A percentile compares a stretch with the other conserved stretches of the same genome.
phyloP scores from a whole-genome alignment of 2,888 invertebrate genomes.

The Ctenicera cuprea region DNA sequence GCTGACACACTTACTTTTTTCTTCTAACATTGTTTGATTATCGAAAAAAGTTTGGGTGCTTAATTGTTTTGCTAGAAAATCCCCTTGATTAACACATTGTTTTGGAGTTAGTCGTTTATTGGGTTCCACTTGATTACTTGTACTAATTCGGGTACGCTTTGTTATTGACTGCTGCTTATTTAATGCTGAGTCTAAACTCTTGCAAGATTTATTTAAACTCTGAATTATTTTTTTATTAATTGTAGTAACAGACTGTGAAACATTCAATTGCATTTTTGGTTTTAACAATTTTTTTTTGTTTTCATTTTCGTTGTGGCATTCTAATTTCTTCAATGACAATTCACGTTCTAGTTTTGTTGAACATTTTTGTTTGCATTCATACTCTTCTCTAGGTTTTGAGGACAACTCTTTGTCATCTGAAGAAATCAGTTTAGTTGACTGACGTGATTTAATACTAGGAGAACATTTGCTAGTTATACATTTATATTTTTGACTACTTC shows the following conservation, averaged over 20 bases:
- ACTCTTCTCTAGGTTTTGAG: background rate
- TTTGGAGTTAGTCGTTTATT: background rate
- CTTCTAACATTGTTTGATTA: background rate
- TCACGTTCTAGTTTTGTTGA: too few relatives aligned
- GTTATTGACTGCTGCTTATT: background rate
- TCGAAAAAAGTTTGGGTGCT: background rate
- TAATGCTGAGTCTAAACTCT: background rate
- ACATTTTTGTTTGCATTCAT: background rate
- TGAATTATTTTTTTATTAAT: background rate
- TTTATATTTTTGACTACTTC: background rate
- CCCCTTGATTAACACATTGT: background rate
- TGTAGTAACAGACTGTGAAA: background rate
- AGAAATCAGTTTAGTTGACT: constrained; percentile 4
- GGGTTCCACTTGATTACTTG: background rate
- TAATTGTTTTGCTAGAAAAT: background rate
- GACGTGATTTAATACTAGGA: constrained; percentile 4
- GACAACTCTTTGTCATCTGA: background rate
- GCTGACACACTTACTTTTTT: background rate
- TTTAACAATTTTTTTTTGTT: too few relatives aligned
- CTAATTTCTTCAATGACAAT: too few relatives aligned
- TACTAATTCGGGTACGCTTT: background rate
- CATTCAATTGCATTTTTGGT: too few relatives aligned
- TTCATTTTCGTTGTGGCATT: too few relatives aligned
- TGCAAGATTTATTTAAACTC: background rate
- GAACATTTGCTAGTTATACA: background rate